Base-by-base conservation (phyloP, 2,797 vertebrate species). In the Acipenser transmontanus region DNA sequence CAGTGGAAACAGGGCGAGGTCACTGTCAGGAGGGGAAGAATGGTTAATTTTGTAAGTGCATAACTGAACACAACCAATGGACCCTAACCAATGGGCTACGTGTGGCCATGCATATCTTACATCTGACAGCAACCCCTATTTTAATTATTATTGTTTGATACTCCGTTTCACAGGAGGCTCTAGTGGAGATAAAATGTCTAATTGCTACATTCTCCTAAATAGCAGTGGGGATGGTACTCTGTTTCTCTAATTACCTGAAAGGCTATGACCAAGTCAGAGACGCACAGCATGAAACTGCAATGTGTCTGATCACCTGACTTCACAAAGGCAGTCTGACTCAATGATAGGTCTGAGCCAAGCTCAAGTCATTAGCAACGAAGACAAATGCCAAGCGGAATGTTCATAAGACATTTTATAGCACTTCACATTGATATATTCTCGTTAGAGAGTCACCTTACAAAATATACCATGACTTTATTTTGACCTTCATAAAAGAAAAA, bases 201-300 rank as follows among this genome's bases (percentile, higher is more conserved):
- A 71, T 71, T 71, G 62, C 66, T 71, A 47, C 66, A 52, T 68
- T 71, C 70, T 68, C 70, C 66, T 62, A 61, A 63, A 34, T 63
- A 71, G n/a, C 63, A 50, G 10, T 60, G 70, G 52, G 52, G 67
- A 68, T 65, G 63, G 65, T 59, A 65, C 66, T 62, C 7, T 47
- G 52, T 66, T 67, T 64, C 66, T 49, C 50, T 71, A 68, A 71
- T 68, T 57, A 70, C 50, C 62, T 65, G 60, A 66, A 66, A 62
- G 59, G 14, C 60, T 70, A 59, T 49, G 60, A 60, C 70, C 57
- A 20, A 57, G 59, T 56, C 47, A 54, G 49, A 59, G 61, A 60
- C 60, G 56, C 66, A 34, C 14, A 20, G 49, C 52, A 54, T 51
- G 57, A 12, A 65, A 66, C 57, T 54, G 47, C 50, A n/a, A n/a